Conservation (phyloP, 2,797 vertebrate species). For the Dipus sagitta region DNA sequence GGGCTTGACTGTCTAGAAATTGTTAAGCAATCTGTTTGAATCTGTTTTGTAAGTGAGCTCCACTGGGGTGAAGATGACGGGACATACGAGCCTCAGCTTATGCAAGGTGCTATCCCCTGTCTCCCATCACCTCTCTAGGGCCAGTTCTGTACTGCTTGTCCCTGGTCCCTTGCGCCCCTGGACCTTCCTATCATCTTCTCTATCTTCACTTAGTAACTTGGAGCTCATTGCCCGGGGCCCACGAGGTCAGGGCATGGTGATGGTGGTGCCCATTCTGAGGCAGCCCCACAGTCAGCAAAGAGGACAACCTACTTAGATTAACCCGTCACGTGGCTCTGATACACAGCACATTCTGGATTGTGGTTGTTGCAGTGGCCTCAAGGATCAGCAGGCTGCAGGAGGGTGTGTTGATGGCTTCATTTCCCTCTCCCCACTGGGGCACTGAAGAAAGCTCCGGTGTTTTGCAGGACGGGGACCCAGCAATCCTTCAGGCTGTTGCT, state of each 20-base stretch:
- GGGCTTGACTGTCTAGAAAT: background rate
- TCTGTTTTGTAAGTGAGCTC: slow-evolving; percentile 35
- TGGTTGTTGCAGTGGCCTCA: background rate
- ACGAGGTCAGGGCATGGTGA: background rate
- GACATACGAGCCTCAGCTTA: background rate
- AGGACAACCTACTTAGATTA: background rate
- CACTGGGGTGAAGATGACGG: background rate
- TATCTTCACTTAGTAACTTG: background rate
- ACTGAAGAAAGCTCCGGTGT: background rate
- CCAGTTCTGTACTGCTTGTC: background rate
- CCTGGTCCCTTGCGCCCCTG: background rate
- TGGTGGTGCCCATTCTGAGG: background rate
- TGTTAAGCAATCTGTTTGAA: background rate
- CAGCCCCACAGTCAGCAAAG: background rate
- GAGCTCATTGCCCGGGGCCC: background rate
- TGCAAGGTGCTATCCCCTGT: background rate
- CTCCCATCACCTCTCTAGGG: background rate
- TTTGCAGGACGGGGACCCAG: background rate
- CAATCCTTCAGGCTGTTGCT: background rate
- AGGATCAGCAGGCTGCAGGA: background rate
- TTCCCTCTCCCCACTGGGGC: background rate
- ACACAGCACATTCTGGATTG: fast-evolving
- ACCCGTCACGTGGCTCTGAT: background rate
- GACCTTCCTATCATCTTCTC: background rate
- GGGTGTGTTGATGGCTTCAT: background rate